Percentiles rank a stretch among this genome's conserved stretches.
Conservation (phyloP, 2,113 vertebrate species). For the Calidris pygmaea region DNA sequence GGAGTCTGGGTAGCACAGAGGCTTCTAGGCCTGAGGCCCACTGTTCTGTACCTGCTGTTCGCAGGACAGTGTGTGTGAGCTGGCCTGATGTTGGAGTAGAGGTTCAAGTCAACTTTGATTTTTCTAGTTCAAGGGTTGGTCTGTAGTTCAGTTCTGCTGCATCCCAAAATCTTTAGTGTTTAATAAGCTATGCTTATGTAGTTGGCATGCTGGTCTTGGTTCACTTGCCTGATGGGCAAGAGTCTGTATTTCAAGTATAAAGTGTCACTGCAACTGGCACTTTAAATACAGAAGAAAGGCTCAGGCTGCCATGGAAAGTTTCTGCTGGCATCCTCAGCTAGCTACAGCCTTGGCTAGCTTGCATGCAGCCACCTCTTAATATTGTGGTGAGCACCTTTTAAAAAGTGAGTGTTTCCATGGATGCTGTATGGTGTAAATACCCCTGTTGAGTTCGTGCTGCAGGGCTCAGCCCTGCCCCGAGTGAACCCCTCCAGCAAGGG, state of each 20-base stretch:
- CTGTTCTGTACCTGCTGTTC: background rate
- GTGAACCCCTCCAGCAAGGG: too few relatives aligned
- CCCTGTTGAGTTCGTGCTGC: background rate
- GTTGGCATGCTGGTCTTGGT: background rate
- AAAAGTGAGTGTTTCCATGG: accelerated
- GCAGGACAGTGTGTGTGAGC: background rate
- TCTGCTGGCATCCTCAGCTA: background rate
- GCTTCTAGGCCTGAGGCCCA: background rate
- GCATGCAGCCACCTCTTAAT: background rate
- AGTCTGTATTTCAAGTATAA: background rate
- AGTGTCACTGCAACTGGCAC: background rate
- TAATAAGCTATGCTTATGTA: background rate
- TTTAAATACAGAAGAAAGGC: background rate
- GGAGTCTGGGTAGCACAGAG: background rate
- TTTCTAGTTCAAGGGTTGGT: background rate
- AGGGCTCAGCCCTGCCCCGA: background rate
- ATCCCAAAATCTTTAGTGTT: background rate
- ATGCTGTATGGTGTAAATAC: background rate
- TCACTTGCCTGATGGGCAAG: background rate
- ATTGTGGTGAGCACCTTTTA: background rate
- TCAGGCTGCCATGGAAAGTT: background rate
- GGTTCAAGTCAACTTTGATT: background rate
- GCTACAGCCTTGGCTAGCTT: background rate
- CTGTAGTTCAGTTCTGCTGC: background rate
- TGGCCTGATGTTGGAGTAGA: background rate